Conservation (phyloP, 2,113 vertebrate species). For the Ictalurus furcatus region DNA sequence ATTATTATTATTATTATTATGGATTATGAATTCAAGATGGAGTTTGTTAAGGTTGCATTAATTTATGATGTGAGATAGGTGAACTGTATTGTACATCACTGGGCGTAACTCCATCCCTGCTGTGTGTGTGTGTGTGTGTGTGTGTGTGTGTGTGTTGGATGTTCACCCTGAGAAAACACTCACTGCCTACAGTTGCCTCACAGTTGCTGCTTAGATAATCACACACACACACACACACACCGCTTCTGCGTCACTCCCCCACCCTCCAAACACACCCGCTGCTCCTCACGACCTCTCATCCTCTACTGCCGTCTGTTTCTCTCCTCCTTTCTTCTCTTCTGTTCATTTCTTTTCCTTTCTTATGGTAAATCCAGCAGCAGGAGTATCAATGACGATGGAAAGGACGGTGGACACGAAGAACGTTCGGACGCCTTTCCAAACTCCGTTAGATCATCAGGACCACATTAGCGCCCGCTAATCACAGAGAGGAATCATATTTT, state of each 20-base stretch:
- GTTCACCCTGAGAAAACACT: conserved; percentile 50
- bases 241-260: conserved; percentile 11
- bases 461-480: not conserved
- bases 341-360: not conserved
- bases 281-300: conserved; percentile 67
- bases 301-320: conserved; percentile 79
- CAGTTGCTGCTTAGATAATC: conserved; percentile 63
- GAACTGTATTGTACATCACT: not conserved
- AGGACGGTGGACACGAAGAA: not conserved
- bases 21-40: not conserved
- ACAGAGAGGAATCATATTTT: too few relatives aligned
- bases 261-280: conserved; percentile 14
- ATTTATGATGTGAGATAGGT: not conserved
- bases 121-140: not conserved
- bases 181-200: conserved; percentile 76
- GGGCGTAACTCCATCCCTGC: conserved; percentile 14
- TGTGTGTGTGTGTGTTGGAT: conserved; percentile 13
- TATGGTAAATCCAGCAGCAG: conserved; percentile 36
- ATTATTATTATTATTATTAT: not conserved
- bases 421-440: not conserved
- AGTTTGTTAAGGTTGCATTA: not conserved
- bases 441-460: not conserved
- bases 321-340: conserved; percentile 61
- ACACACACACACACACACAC: conserved; percentile 53
- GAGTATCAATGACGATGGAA: conserved; percentile 71